Base-by-base conservation (phyloP, 35 echinoderm and acorn worm species). In the Holothuria glaberrima region DNA sequence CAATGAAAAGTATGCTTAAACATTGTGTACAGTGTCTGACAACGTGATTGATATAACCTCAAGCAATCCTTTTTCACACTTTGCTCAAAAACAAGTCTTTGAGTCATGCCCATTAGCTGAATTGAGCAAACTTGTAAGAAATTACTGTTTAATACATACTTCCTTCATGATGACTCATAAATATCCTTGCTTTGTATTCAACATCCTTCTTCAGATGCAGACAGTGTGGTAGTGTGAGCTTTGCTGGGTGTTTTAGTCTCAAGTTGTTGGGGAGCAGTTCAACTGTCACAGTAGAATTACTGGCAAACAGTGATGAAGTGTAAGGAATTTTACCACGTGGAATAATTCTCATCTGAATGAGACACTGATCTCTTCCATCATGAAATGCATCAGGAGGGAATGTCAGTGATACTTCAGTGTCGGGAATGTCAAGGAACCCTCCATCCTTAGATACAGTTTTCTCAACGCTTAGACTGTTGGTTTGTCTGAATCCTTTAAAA, bases 201-300 rank as follows among this genome's bases (percentile, higher is more conserved):
- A 20, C 18, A 20, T 31, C 35, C 46, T 75, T 22, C 71, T 75
- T 44, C 33, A 75, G 20, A 35, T 38, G 33, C 36, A 75, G 46
- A 31, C 71, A 75, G 34, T 75, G 71, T 6, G 31, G 34, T 0
- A 75, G 46, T 38, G 71, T 75, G 2, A 75, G 71, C 45, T 75
- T 38, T 10, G 18, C 71, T 75, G 33, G 71, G 34, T 75, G 34
- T 41, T 41, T 20, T 12, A 75, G 32, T n/a, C 18, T 46, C 0
- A 75, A 9, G 71, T 75, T 75, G 30, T 19, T 41, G 30, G 71
- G 71, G 5, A 38, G 71, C 0, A 75, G 30, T 32, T 38, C 71
- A 36, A 74, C 71, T 20, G 44, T 38, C 20, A 41, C 34, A 35
- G 71, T 38, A 35, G 71, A 74, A n/a, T 74, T 74, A 34, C 71